phyloP scores from a whole-genome alignment of 2,888 invertebrate genomes.

The Nomada ferruginata region DNA sequence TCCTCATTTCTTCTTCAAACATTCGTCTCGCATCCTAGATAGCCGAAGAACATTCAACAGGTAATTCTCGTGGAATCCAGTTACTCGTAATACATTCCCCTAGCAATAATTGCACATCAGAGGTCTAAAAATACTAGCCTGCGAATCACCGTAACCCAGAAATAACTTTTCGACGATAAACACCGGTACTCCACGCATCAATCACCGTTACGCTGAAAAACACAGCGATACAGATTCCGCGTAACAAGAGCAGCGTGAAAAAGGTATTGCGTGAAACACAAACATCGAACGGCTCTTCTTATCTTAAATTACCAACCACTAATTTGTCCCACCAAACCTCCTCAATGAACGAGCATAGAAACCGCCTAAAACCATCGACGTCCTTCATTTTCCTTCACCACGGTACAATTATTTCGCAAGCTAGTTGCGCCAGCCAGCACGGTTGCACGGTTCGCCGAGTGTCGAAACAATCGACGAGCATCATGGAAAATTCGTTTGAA shows the following conservation, averaged over 20 bases:
- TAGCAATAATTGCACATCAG: not conserved
- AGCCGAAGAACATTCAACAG: not conserved
- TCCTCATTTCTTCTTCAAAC: too few species aligned
- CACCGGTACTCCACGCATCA: not conserved
- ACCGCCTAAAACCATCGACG: not conserved
- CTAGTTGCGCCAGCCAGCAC: slow-evolving; percentile 18
- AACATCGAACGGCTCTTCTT: too few species aligned
- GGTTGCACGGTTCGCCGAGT: slow-evolving; percentile 27
- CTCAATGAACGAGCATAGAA: not conserved
- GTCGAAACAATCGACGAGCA: slow-evolving; percentile 52
- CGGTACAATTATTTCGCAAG: slow-evolving; percentile 41
- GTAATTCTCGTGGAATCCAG: not conserved
- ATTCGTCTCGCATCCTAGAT: too few species aligned
- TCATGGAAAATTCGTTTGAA: slow-evolving; percentile 57
- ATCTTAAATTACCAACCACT: too few species aligned
- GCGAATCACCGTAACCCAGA: not conserved
- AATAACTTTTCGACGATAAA: not conserved
- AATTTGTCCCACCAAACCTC: too few species aligned
- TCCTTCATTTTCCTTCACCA: slow-evolving; percentile 12
- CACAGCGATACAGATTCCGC: too few species aligned
- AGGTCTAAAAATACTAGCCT: not conserved
- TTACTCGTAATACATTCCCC: not conserved
- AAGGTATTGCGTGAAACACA: too few species aligned
- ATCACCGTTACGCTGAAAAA: not conserved
- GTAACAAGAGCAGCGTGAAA: too few species aligned